Evolutionary conservation across 2,797 vertebrate genomes (phyloP), one percentile per base, ranked within the genome.

Genomic region (Microctenopoma steveboyesi): DNA sequence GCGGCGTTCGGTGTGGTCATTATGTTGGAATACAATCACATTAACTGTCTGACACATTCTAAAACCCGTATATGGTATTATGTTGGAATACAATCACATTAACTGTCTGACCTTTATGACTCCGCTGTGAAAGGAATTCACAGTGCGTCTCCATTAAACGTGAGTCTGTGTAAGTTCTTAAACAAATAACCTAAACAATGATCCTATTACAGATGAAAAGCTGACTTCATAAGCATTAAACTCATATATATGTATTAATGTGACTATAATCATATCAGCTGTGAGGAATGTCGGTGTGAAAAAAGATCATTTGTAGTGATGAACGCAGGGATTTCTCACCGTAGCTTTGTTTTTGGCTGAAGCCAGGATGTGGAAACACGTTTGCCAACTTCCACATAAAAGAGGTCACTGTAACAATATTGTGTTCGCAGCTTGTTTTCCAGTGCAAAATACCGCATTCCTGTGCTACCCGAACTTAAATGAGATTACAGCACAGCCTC

Each of bases 61-160:
- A 18, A 18, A 18, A 18, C 18, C 18, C 18, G 18, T 18, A 18
- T 18, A 18, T 18, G 18, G 18, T 18, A 43, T 73, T 58, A 25
- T 40, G n/a, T 59, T 33, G 60, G 9, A 48, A 64, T 46, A 43
- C 37, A 51, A 46, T 69, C 50, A 35, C 37, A 65, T 37, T 62
- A 55, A 46, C 33, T 25, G 42, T 57, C 50, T 57, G 55, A 65
- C 63, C 25, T 37, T 53, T 7, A 22, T 51, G 15, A 33, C 18
- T 11, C 14, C 39, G 50, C 14, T 48, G 22, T 18, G 13, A 33
- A 28, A 42, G 27, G 2, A 16, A 37, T 27, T 49, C 16, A 4
- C 4, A 7, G 12, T 5, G 4, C 33, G 4, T 42, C 27, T 57
- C n/a, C 3, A 16, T 37, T 53, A 8, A n/a, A 22, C 22, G 3